Conservation (phyloP, 2,113 vertebrate genomes). For the Microcebus lehilahytsara region DNA sequence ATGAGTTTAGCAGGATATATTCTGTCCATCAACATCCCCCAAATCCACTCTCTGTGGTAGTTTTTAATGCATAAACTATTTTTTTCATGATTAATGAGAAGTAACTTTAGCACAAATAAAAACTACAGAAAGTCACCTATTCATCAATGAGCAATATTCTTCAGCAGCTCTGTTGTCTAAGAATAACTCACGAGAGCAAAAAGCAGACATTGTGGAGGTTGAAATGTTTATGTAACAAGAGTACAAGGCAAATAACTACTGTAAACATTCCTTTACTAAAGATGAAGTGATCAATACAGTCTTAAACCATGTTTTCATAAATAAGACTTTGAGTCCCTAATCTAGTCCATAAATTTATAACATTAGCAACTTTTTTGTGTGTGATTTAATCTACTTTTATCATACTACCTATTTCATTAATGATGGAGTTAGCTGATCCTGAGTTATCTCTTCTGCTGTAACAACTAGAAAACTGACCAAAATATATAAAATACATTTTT, state of each 20-base stretch:
- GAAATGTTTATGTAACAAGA: not conserved
- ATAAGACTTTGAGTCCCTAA: not conserved
- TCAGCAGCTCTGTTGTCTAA: slow-evolving; percentile 10
- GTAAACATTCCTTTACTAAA: not conserved
- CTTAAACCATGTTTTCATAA: slow-evolving; percentile 24
- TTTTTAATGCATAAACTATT: not conserved
- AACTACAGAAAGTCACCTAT: not conserved
- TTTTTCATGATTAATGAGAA: slow-evolving; percentile 36
- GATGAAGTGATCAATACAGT: not conserved
- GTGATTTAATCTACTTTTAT: not conserved
- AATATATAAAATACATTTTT: not conserved
- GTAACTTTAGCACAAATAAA: not conserved
- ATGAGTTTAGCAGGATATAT: not conserved
- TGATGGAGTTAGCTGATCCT: not conserved
- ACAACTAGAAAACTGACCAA: not conserved
- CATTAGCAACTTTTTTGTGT: not conserved
- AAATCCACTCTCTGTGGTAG: not conserved
- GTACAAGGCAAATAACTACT: not conserved
- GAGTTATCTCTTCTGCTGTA: not conserved
- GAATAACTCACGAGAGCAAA: not conserved
- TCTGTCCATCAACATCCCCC: not conserved
- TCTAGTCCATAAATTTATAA: not conserved
- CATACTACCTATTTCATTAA: not conserved
- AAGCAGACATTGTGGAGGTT: not conserved
- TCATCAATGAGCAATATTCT: not conserved